Base-by-base conservation (phyloP, 2,888 invertebrate genomes). In the Mimumesa dahlbomi region DNA sequence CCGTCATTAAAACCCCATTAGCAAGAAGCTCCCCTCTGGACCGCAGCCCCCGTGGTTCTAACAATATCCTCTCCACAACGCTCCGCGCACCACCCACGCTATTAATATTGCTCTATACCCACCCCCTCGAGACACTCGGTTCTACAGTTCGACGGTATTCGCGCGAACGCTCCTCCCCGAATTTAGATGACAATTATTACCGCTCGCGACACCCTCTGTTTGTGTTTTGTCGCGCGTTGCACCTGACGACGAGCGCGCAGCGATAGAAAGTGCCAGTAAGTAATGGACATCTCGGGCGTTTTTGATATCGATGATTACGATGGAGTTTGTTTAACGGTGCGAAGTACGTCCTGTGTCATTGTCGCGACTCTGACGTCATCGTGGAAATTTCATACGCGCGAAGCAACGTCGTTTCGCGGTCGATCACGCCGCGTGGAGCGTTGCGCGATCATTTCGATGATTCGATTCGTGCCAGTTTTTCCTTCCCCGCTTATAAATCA, bases 1-100 rank as follows among this genome's bases (percentile, higher is more conserved):
- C 88, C 87, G 89, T 89, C 89, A 89, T 89, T 89, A 88, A 89
- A 88, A 89, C 87, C 82, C 84, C 84, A 82, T 84, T 85, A 85
- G 85, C 83, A 65, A 84, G 84, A 71, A 82, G 82, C 82, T 79
- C 77, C 79, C 82, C 81, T 62, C 79, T 75, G 71, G 67, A 66
- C 75, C 66, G 75, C 77, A 25, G n/a, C 18, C 64, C 82, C 82
- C 83, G 82, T 79, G 76, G 84, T 86, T 88, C 88, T 88, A 88
- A 87, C 87, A 87, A 88, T 88, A 87, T 87, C 87, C 81, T 84
- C 80, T 84, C 80, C 84, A 81, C 82, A 80, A 78, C 75, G 77
- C 80, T 78, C 69, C 68, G 68, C 77, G n/a, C 76, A 85, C 87
- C 88, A 84, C 88, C 88, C 85, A 87, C 87, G 85, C 86, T 84